These are phyloP conservation scores for Ameiurus melas DNA, from an alignment of 2,113 vertebrate genomes.

Conservation along the genomic window DNA sequence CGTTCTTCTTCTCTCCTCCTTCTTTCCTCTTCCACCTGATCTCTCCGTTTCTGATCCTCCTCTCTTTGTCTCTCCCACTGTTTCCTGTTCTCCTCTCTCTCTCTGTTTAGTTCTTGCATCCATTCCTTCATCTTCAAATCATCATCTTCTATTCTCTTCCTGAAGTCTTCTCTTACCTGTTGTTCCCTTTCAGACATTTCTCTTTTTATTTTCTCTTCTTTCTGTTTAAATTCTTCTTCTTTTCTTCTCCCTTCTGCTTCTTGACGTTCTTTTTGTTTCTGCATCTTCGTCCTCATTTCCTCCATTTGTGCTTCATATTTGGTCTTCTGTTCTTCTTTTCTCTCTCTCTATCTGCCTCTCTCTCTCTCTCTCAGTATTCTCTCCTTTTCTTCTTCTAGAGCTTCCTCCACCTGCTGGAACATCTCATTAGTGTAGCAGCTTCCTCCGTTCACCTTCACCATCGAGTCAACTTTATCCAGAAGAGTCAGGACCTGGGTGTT, in stretches of 20 bases:
- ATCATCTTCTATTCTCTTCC: background rate
- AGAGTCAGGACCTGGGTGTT: conserved; percentile 45
- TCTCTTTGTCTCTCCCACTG: conserved; percentile 19
- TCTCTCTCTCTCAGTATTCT: background rate
- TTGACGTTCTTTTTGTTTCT: background rate
- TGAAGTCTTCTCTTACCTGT: background rate
- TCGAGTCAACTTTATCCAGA: conserved; percentile 56
- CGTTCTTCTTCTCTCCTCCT: background rate
- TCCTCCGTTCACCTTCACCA: conserved; percentile 45
- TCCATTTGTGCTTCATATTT: conserved; percentile 73
- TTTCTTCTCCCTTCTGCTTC: conserved; percentile 21
- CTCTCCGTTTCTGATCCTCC: conserved; percentile 11
- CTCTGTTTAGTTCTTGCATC: conserved; percentile 6
- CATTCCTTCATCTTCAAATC: background rate
- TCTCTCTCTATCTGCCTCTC: conserved; percentile 2
- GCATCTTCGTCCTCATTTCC: conserved; percentile 65
- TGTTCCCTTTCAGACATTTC: background rate
- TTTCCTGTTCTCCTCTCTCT: conserved; percentile 8
- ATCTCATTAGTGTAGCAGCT: conserved; percentile 55
- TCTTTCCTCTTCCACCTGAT: background rate
- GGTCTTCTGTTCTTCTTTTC: background rate
- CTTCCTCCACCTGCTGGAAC: conserved; percentile 49
- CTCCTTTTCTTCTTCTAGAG: background rate
- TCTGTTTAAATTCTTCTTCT: background rate
- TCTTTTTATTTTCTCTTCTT: background rate